Evolutionary conservation across 2,888 invertebrate species (phyloP).

Genomic region (Meiosimyza decipiens): DNA sequence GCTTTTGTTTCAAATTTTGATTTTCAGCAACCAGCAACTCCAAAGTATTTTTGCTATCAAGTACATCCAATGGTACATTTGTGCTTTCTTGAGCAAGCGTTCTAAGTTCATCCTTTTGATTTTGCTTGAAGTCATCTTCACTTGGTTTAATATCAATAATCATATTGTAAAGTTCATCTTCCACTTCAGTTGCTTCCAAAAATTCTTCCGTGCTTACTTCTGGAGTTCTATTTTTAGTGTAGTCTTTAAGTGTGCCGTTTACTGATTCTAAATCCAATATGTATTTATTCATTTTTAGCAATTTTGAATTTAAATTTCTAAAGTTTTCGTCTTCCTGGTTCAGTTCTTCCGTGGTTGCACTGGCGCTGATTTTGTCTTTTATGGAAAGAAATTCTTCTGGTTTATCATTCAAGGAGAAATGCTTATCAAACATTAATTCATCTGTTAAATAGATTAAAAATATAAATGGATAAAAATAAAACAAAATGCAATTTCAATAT

Average conservation of each 20-base stretch:
- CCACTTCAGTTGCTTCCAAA: no score
- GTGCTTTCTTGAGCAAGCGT: not conserved
- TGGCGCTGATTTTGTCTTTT: no score
- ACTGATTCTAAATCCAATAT: not conserved
- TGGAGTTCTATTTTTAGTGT: not conserved
- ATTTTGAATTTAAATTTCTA: not conserved
- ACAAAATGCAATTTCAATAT: no score
- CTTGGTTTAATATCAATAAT: no score
- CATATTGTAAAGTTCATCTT: no score
- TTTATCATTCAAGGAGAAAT: no score
- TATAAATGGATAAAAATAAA: no score
- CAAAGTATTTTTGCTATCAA: not conserved
- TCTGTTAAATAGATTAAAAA: no score
- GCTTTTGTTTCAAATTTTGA: not conserved
- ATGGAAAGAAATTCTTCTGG: no score
- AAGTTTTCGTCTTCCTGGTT: not conserved
- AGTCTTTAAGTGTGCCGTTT: constrained; percentile 1
- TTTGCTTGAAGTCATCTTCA: not conserved
- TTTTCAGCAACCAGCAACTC: not conserved
- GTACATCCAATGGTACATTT: not conserved
- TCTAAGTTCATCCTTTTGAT: not conserved
- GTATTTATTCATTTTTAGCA: constrained; percentile 13
- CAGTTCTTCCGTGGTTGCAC: no score
- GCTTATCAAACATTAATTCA: no score
- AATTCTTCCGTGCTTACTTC: no score